Evolutionary conservation across 2,888 invertebrate genomes (phyloP).

Genomic region (Notocelia uddmanniana): DNA sequence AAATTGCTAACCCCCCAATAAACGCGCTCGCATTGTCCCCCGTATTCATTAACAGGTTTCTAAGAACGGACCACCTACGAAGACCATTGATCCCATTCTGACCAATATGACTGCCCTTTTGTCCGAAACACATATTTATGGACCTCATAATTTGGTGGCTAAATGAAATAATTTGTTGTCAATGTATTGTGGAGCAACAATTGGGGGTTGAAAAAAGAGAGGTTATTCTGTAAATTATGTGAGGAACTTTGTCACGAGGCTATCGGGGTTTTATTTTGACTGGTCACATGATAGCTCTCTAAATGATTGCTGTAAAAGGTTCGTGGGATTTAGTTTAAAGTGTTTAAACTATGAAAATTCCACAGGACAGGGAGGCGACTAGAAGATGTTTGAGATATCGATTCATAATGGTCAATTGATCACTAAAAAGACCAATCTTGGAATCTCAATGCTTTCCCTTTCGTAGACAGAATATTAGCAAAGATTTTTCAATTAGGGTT

Average conservation of each 20-base stretch:
- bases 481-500: background rate
- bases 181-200: slow-evolving; percentile 54
- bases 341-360: slow-evolving; percentile 9
- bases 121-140: slow-evolving; percentile 59
- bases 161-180: slow-evolving; percentile 75
- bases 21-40: slow-evolving; percentile 61
- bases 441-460: background rate
- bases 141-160: slow-evolving; percentile 54
- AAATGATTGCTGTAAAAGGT: slow-evolving; percentile 38
- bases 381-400: background rate
- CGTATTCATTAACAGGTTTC: slow-evolving; percentile 70
- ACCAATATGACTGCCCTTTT: slow-evolving; percentile 61
- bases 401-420: background rate
- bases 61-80: slow-evolving; percentile 78
- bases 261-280: slow-evolving; percentile 36
- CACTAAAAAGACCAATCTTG: background rate
- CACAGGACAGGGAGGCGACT: background rate
- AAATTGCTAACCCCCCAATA: slow-evolving; percentile 68
- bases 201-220: slow-evolving; percentile 37
- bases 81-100: slow-evolving; percentile 74
- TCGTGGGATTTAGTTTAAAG: slow-evolving; percentile 29
- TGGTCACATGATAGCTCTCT: slow-evolving; percentile 7
- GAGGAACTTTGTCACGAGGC: slow-evolving; percentile 35
- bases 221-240: slow-evolving; percentile 41
- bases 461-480: background rate